phyloP scores from a whole-genome alignment of 2,888 invertebrate genomes.

The Lithophane socia region DNA sequence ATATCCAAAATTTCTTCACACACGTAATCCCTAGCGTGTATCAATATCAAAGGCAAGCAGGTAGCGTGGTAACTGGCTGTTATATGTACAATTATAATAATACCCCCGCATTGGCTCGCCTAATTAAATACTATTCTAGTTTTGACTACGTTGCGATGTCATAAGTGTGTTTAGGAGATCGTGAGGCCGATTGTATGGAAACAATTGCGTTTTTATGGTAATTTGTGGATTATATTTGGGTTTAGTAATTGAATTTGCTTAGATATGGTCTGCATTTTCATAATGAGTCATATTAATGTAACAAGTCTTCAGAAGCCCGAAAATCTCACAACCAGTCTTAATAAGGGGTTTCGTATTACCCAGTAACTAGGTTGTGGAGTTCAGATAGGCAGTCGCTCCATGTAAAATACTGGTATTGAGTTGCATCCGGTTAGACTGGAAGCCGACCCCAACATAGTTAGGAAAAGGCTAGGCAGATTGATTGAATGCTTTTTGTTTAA shows the following conservation, averaged over 20 bases:
- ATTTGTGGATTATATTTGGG: constrained; percentile 27
- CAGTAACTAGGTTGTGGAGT: no score
- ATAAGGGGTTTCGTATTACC: no score
- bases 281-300: constrained; percentile 8
- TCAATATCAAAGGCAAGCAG: constrained; percentile 69
- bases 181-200: constrained; percentile 33
- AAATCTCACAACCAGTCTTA: no score
- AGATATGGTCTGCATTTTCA: constrained; percentile 23
- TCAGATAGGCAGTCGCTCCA: no score
- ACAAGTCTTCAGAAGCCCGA: no score
- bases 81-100: constrained; percentile 70
- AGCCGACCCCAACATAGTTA: no score
- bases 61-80: constrained; percentile 72
- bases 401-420: no score
- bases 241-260: constrained; percentile 26
- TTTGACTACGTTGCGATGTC: constrained; percentile 44
- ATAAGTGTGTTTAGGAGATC: constrained; percentile 55
- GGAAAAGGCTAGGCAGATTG: no score
- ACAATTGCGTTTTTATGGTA: constrained; percentile 45
- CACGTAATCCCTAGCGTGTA: constrained; percentile 45
- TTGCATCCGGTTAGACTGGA: no score
- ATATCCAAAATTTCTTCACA: constrained; percentile 41
- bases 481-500: neutral
- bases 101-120: constrained; percentile 60
- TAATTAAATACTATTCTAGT: constrained; percentile 66